Percentiles rank a stretch among this genome's conserved stretches.
Evolutionary conservation across 2,888 invertebrate species (phyloP).

Genomic region (Cynaeus angustus): DNA sequence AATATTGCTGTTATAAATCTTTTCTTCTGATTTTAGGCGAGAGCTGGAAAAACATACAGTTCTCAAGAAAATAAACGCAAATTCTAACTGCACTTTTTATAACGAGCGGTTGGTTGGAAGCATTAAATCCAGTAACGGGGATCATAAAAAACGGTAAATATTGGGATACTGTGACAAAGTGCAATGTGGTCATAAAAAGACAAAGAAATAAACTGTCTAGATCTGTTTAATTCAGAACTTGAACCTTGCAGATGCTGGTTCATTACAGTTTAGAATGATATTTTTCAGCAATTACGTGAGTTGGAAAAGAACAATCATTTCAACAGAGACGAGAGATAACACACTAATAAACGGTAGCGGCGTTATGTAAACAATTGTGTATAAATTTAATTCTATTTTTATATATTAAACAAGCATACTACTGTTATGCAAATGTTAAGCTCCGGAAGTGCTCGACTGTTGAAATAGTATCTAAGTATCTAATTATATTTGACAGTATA

Average conservation of each 20-base stretch:
- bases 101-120: slow-evolving; percentile 11
- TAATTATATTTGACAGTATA: no score
- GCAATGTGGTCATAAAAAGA: slow-evolving; percentile 14
- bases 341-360: not conserved
- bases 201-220: slow-evolving; percentile 5
- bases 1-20: slow-evolving; percentile 37
- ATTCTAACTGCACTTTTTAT: slow-evolving; percentile 20
- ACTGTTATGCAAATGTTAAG: no score
- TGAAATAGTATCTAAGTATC: no score
- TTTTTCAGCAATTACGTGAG: not conserved
- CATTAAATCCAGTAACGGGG: slow-evolving; percentile 26
- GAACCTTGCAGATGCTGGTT: not conserved
- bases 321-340: not conserved
- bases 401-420: no score
- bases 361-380: not conserved
- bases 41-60: slow-evolving; percentile 23
- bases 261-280: slow-evolving; percentile 3
- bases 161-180: slow-evolving; percentile 23
- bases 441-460: no score
- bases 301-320: not conserved
- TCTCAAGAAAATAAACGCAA: slow-evolving; percentile 29
- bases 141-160: slow-evolving; percentile 33
- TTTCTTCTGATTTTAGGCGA: slow-evolving; percentile 16
- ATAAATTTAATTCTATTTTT: not conserved
- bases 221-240: not conserved